Evolutionary conservation across 2,113 vertebrate genomes (phyloP).

Genomic region (Epinephelus lanceolatus): DNA sequence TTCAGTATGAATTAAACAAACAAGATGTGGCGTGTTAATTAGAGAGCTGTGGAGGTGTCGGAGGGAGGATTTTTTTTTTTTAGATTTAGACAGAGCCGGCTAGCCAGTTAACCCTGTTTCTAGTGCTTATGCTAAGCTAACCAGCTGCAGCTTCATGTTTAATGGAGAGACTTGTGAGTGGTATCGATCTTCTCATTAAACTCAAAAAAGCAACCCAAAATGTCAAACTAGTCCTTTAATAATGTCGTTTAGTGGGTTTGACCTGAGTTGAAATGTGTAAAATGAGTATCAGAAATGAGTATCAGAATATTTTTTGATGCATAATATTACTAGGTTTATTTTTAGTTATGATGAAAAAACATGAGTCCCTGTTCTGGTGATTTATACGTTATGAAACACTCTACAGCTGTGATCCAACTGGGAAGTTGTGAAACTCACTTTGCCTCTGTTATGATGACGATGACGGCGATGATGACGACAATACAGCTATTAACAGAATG

Average conservation of each 20-base stretch:
- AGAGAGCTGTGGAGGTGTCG: not conserved
- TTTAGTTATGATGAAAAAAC: not conserved
- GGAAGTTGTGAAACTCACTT: conserved; percentile 30
- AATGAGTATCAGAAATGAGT: too few species aligned
- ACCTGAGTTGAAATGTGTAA: not conserved
- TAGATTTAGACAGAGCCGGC: too few species aligned
- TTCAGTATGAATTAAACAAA: not conserved
- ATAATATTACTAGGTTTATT: not conserved
- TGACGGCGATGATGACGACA: conserved; percentile 13
- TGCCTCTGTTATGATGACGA: conserved; percentile 1
- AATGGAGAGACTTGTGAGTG: not conserved
- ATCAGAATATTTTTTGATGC: not conserved
- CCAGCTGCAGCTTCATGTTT: not conserved
- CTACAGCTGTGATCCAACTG: conserved; percentile 19
- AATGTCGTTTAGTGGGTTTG: not conserved
- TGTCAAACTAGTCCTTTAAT: not conserved
- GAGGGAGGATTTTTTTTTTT: not conserved
- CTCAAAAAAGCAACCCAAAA: not conserved
- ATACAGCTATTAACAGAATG: conserved; percentile 22
- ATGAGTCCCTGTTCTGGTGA: not conserved
- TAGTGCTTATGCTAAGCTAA: not conserved
- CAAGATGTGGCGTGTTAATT: not conserved
- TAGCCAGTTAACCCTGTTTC: too few species aligned
- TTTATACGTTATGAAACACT: conserved; percentile 5
- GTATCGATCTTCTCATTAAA: not conserved